Evolutionary conservation across 2,888 invertebrate species (phyloP), one percentile per base, ranked within the genome.

Genomic region (Spodoptera exigua): DNA sequence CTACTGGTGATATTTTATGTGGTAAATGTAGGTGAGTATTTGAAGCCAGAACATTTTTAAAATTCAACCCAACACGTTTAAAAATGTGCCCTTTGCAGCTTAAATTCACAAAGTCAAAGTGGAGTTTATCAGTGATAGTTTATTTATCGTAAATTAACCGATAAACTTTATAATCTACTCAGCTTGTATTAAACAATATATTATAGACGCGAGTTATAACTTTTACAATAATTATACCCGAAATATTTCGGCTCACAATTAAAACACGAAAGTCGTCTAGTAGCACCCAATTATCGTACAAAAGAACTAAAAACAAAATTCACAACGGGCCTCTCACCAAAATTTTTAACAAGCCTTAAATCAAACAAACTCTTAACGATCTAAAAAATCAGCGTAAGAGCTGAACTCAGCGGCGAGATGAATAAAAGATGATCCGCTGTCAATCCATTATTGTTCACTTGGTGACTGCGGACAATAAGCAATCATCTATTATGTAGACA

Each of bases 361-460:
- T 51, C 39, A 67, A 51, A 51, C 40, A 32, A 57, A 53, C 39
- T 59, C 55, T 27, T 52, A 56, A 62, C 49, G 56, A 54, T 41
- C 13, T 12, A 17, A 71, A 73, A 72, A 58, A 57, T 47, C 46
- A 49, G 41, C 59, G 48, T 37, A 39, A 55, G 21, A 52, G 41
- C 45, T 51, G 35, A 32, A 5, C n/a, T 68, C 37, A 58, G 60
- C 53, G 34, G 37, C 27, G 27, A 37, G 37, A 69, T 71, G 69
- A 74, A 74, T 74, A 74, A 74, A 71, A 65, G 54, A 73, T 73
- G 67, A 64, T 61, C 61, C 43, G 40, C 44, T 64, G 65, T 65
- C 74, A 69, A 74, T 76, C 65, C 65, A 71, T 76, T 76, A 76
- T 74, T 69, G 69, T 74, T 61, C 74, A 69, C 55, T 74, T 70